Conservation (phyloP, 2,113 vertebrate species). For the Sakesphorus luctuosus region DNA sequence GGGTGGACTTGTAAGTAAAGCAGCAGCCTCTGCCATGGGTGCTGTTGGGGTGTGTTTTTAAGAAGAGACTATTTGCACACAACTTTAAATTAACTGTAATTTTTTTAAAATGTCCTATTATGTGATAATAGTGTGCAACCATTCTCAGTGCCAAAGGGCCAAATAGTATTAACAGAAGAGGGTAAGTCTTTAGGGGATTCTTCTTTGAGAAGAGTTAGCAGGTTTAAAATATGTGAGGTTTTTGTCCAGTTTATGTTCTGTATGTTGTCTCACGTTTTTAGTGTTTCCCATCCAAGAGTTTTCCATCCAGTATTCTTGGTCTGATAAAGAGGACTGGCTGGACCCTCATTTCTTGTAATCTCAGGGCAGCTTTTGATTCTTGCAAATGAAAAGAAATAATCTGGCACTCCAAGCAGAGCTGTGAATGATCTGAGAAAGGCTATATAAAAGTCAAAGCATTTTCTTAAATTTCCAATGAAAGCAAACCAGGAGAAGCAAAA, state of each 20-base stretch:
- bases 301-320: accelerated
- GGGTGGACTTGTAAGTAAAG: too few species aligned
- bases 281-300: not conserved
- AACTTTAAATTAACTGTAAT: too few species aligned
- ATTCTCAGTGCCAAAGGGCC: too few species aligned
- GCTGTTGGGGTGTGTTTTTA: too few species aligned
- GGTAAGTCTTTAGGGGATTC: too few species aligned
- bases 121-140: too few species aligned
- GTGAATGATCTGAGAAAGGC: not conserved
- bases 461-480: not conserved
- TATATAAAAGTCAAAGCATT: not conserved
- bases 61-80: too few species aligned
- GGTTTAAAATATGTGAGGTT: accelerated
- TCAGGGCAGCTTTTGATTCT: not conserved
- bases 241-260: not conserved
- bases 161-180: too few species aligned
- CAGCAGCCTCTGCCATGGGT: too few species aligned
- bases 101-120: too few species aligned
- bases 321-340: not conserved
- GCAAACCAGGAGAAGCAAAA: not conserved
- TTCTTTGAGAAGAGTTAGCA: not conserved
- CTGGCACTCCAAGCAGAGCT: not conserved
- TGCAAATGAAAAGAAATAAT: not conserved
- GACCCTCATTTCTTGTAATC: not conserved
- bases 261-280: not conserved